These are phyloP conservation scores for Neodiprion lecontei DNA, from an alignment of 1,140 invertebrate genomes.

Conservation along the genomic window DNA sequence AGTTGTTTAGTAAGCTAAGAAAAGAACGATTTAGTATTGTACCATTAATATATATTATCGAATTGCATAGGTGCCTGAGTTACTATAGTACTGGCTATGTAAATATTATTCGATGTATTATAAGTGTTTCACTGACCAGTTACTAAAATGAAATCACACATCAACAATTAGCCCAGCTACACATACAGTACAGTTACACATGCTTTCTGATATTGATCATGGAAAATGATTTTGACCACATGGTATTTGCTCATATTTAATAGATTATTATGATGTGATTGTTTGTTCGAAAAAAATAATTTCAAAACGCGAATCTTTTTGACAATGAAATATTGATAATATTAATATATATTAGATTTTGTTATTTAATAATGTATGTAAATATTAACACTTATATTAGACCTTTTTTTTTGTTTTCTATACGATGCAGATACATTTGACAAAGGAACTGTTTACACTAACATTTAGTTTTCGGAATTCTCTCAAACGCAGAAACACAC, in stretches of 20 bases:
- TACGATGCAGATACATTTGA: too few relatives aligned
- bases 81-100: slow-evolving; percentile 7
- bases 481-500: too few relatives aligned
- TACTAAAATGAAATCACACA: background rate
- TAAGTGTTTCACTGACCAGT: background rate
- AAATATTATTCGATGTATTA: slow-evolving; percentile 3
- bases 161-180: background rate
- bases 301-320: background rate
- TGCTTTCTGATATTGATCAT: slow-evolving; percentile 5
- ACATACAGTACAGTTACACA: slow-evolving; percentile 3
- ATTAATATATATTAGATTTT: background rate
- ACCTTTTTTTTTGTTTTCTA: too few relatives aligned
- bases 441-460: too few relatives aligned
- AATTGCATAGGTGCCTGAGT: background rate
- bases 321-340: background rate
- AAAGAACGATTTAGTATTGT: background rate
- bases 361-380: too few relatives aligned
- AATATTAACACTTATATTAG: too few relatives aligned
- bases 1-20: background rate
- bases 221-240: background rate
- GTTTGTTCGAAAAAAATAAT: background rate
- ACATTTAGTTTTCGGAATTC: too few relatives aligned
- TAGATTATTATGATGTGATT: background rate
- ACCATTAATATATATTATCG: background rate
- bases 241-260: slow-evolving; percentile 1